A percentile compares a stretch with the other conserved stretches of the same genome.
Conservation (phyloP, 2,113 vertebrate species). For the human region GRCh38 chr6:167432501-167433000, state of each 20-base stretch:
- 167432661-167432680: not conserved
- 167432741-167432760: not conserved
- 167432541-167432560: not conserved
- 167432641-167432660: too few species aligned
- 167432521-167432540: not conserved
- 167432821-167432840: not conserved
- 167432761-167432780: not conserved
- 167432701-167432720: not conserved
- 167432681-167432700: not conserved
- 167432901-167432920: not conserved
- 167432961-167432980: too few species aligned
- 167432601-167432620: too few species aligned
- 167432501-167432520: not conserved
- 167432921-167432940: rapidly evolving
- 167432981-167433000: not conserved
- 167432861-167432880: too few species aligned
- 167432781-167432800: not conserved
- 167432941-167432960: not conserved
- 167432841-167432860: not conserved
- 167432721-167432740: not conserved
- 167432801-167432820: not conserved
- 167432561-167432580: not conserved
- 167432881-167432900: not conserved
- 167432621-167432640: too few species aligned
- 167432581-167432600: not conserved